Evolutionary conservation across 2,113 vertebrate species (phyloP).

Genomic region (Symphodus melops): DNA sequence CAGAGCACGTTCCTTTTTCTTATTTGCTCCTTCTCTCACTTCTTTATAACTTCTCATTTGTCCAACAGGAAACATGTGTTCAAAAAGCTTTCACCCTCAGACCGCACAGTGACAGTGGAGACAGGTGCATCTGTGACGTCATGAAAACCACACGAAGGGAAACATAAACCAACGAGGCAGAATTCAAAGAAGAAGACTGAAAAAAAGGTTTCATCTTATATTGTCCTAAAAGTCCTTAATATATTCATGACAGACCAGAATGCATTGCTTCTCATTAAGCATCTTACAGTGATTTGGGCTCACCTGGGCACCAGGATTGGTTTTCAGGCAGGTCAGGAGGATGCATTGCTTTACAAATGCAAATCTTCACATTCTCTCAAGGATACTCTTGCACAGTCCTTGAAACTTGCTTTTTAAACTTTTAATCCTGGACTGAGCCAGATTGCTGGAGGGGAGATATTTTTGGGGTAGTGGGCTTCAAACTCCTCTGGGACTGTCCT

Average conservation of each 20-base stretch:
- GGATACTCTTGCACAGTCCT: constrained; percentile 9
- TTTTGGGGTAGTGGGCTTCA: constrained; percentile 32
- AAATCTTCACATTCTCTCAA: constrained; percentile 15
- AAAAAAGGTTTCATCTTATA: neutral
- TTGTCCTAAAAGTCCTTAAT: neutral
- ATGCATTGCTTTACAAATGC: constrained; percentile 23
- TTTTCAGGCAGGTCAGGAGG: constrained; percentile 29
- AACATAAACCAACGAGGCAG: too few relatives aligned
- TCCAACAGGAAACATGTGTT: too few relatives aligned
- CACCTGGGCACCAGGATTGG: neutral
- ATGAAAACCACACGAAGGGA: too few relatives aligned
- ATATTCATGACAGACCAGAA: constrained; percentile 1
- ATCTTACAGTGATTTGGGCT: neutral
- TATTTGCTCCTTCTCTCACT: too few relatives aligned
- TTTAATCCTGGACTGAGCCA: neutral
- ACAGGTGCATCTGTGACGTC: too few relatives aligned
- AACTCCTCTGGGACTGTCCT: constrained; percentile 45
- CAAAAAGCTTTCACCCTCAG: too few relatives aligned
- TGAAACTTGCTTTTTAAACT: constrained; percentile 5
- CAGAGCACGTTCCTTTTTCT: too few relatives aligned
- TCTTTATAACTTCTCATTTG: too few relatives aligned
- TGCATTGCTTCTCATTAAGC: constrained; percentile 13
- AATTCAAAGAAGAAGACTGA: too few relatives aligned
- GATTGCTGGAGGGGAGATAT: neutral
- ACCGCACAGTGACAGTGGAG: too few relatives aligned